phyloP scores from a whole-genome alignment of 2,797 vertebrate species.

The Myioborus melanocephalus region DNA sequence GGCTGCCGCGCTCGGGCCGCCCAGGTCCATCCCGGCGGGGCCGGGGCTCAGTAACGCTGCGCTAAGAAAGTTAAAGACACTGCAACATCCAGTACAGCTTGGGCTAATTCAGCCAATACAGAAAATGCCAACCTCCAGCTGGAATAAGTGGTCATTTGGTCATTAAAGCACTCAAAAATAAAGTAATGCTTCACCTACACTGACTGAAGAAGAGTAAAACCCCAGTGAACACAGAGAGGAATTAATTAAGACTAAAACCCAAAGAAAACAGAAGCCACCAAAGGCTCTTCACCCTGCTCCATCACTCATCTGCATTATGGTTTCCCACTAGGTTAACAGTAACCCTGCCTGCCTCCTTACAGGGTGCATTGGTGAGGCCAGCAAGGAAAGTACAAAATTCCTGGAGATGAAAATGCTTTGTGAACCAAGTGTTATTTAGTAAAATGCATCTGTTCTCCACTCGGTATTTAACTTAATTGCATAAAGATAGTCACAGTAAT shows the following conservation, averaged over 20 bases:
- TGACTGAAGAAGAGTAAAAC: neutral
- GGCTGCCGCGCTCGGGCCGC: neutral
- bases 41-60: fast-evolving
- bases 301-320: neutral
- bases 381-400: neutral
- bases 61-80: neutral
- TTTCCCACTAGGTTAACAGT: neutral
- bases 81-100: neutral
- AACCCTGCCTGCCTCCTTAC: neutral
- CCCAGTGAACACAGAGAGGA: neutral
- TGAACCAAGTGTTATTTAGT: neutral
- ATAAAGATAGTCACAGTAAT: conserved; percentile 14
- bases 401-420: neutral
- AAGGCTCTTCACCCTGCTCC: neutral
- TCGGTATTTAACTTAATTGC: conserved; percentile 1
- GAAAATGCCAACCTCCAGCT: neutral
- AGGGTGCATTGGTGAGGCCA: neutral
- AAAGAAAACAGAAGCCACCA: neutral
- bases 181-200: neutral
- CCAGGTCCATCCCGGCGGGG: neutral
- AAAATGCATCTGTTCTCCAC: neutral
- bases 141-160: neutral
- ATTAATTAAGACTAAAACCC: neutral
- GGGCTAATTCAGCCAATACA: neutral
- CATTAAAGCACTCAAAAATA: neutral